Conservation (phyloP, 2,797 vertebrate species). For the Cyclopterus lumpus region DNA sequence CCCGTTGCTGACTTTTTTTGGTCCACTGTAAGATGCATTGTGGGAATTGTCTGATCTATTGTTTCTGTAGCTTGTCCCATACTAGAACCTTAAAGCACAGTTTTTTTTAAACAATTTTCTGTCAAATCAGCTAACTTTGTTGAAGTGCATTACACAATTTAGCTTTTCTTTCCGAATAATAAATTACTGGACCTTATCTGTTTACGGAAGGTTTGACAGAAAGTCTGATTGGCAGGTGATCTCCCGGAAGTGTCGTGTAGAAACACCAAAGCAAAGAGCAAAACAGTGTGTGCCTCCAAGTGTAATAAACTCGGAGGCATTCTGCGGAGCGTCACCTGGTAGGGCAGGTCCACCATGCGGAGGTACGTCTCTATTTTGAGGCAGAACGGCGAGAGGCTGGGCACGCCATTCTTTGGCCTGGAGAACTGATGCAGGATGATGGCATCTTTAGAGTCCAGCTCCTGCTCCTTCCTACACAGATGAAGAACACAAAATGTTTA, state of each 20-base stretch:
- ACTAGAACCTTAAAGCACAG: background rate
- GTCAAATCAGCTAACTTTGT: background rate
- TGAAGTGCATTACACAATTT: background rate
- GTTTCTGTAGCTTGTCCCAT: background rate
- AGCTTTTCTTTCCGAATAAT: background rate
- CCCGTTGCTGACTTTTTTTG: background rate
- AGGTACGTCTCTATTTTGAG: slow-evolving; percentile 98
- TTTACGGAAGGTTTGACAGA: background rate
- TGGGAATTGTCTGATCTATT: background rate
- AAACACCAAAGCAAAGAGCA: background rate
- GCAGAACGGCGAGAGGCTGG: slow-evolving; percentile 97
- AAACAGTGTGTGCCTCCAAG: background rate
- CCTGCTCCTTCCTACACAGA: slow-evolving; percentile 91
- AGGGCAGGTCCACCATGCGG: slow-evolving; percentile 97
- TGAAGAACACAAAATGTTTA: background rate
- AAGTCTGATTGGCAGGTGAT: background rate
- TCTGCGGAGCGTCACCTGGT: slow-evolving; percentile 87
- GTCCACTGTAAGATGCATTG: background rate
- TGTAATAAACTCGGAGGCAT: background rate
- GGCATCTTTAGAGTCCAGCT: slow-evolving; percentile 96
- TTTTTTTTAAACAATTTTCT: background rate
- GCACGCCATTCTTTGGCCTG: slow-evolving; percentile 92
- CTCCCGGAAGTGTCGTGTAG: background rate
- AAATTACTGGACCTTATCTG: background rate
- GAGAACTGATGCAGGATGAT: slow-evolving; percentile 99